Conservation (phyloP, 2,113 vertebrate genomes). For the Emydura subglobosa region DNA sequence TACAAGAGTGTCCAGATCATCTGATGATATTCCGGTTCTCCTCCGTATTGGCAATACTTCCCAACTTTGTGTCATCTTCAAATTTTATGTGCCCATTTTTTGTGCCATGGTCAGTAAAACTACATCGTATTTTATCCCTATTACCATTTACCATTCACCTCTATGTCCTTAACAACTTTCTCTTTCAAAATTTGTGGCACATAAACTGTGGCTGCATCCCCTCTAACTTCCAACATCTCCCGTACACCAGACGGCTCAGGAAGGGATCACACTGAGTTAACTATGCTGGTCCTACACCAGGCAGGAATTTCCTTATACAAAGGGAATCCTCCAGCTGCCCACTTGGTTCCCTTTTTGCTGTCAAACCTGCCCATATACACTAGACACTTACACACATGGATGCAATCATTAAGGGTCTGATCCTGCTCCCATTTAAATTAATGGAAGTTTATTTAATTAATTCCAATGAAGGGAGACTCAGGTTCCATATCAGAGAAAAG, state of each 20-base stretch:
- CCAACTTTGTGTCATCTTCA: too few relatives aligned
- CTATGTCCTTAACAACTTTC: too few relatives aligned
- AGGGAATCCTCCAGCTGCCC: neutral
- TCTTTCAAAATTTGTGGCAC: too few relatives aligned
- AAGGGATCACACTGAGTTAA: neutral
- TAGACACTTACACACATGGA: neutral
- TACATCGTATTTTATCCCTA: too few relatives aligned
- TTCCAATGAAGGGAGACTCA: neutral
- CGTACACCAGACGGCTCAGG: neutral
- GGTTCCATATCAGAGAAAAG: neutral
- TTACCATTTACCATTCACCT: too few relatives aligned
- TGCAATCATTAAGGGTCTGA: neutral
- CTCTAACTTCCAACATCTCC: neutral
- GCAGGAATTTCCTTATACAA: neutral
- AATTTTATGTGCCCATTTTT: too few relatives aligned
- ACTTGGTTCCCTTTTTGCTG: neutral
- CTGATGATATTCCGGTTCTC: too few relatives aligned
- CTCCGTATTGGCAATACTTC: too few relatives aligned
- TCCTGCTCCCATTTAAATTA: neutral
- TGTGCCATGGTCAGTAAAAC: too few relatives aligned
- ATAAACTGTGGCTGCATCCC: neutral
- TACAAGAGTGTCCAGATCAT: too few relatives aligned
- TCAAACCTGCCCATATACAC: neutral
- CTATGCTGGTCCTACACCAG: neutral
- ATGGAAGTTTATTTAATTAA: neutral